Conservation (phyloP, 2,888 invertebrate genomes). For the Liopterus haemorrhoidalis region DNA sequence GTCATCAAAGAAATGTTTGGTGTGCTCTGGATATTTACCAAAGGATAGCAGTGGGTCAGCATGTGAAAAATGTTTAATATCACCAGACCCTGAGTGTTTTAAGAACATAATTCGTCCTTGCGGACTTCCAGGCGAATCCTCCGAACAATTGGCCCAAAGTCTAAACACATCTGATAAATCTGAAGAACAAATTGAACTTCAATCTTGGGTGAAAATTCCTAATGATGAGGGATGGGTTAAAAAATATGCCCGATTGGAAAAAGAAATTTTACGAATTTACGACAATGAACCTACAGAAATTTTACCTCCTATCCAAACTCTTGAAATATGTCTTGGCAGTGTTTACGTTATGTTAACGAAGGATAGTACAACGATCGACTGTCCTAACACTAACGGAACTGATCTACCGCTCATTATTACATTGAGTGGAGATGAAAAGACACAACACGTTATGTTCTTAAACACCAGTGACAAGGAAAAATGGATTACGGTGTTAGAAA, state of each 20-base stretch:
- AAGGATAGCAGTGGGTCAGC: conserved; percentile 54
- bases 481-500: conserved; percentile 51
- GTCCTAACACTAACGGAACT: conserved; percentile 50
- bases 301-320: conserved; percentile 31
- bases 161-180: conserved; percentile 25
- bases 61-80: conserved; percentile 55
- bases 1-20: conserved; percentile 49
- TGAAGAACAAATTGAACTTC: neutral
- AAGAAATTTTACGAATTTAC: conserved; percentile 49
- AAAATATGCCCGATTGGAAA: conserved; percentile 46
- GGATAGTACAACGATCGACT: conserved; percentile 27
- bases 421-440: conserved; percentile 52
- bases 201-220: conserved; percentile 31
- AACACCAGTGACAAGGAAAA: conserved; percentile 56
- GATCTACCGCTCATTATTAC: conserved; percentile 58
- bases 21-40: conserved; percentile 55
- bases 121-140: conserved; percentile 49
- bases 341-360: conserved; percentile 39
- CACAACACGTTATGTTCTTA: conserved; percentile 55
- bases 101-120: conserved; percentile 45
- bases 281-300: conserved; percentile 44
- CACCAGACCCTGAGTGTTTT: conserved; percentile 54
- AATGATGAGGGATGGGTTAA: conserved; percentile 50
- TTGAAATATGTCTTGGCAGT: conserved; percentile 39
- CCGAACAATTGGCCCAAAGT: conserved; percentile 48